Evolutionary conservation across 2,797 vertebrate genomes (phyloP).

Genomic region (Clarias laeviceps): DNA sequence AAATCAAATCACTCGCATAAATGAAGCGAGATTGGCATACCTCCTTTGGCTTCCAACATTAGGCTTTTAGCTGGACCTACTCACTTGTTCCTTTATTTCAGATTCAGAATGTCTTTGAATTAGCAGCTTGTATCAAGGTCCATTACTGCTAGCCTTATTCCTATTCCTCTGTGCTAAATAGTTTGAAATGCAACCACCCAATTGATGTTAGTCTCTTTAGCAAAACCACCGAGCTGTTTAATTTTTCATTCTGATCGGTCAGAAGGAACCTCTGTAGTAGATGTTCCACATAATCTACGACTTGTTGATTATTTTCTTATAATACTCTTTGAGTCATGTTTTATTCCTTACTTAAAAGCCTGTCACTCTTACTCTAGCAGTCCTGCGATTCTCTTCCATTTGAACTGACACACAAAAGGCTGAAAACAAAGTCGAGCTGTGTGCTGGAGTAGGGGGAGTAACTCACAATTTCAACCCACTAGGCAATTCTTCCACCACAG

Average conservation of each 20-base stretch:
- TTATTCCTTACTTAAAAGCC: constrained; percentile 3
- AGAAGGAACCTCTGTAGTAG: not conserved
- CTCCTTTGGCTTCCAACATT: not conserved
- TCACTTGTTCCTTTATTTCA: not conserved
- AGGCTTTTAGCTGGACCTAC: not conserved
- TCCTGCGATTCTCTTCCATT: constrained; percentile 8
- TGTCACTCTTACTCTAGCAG: not conserved
- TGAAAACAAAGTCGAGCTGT: constrained; percentile 58
- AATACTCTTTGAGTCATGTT: not conserved
- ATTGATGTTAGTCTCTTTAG: not conserved
- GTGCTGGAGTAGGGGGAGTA: constrained; percentile 74
- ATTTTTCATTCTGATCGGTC: not conserved
- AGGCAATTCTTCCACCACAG: constrained; percentile 73
- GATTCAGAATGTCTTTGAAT: not conserved
- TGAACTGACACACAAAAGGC: constrained; percentile 56
- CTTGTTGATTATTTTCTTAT: not conserved
- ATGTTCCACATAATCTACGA: not conserved
- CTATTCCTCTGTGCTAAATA: not conserved
- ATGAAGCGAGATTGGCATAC: not conserved
- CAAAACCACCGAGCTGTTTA: not conserved
- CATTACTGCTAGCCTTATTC: not conserved
- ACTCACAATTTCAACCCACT: constrained; percentile 77
- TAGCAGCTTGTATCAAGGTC: not conserved
- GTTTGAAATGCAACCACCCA: not conserved
- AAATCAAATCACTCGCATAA: not conserved